Percentiles rank a stretch among this genome's conserved stretches.
Evolutionary conservation across 2,888 invertebrate genomes (phyloP).

Genomic region (Steromphala cineraria): DNA sequence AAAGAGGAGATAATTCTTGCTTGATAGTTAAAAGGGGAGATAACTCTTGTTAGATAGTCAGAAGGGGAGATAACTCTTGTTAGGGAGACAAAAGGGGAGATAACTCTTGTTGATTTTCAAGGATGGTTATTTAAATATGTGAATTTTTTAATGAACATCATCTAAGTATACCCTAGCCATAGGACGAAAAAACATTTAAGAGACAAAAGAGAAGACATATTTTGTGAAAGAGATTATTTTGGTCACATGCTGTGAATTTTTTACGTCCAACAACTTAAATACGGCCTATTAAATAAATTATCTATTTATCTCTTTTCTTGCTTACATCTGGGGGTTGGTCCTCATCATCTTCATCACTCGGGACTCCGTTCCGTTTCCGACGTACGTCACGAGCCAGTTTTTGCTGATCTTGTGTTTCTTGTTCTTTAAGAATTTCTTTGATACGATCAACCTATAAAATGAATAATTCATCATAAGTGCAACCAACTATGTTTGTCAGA

Average conservation of each 20-base stretch:
- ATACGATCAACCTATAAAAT: conserved; percentile 77
- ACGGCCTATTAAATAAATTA: background rate
- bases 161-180: conserved; percentile 44
- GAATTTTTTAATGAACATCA: no score
- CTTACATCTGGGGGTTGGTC: background rate
- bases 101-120: no score
- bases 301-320: background rate
- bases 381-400: conserved; percentile 11
- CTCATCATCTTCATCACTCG: background rate
- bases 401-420: conserved; percentile 57
- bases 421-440: conserved; percentile 76
- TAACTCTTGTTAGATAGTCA: no score
- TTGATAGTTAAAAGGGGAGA: no score
- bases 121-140: no score
- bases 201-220: no score
- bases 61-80: background rate
- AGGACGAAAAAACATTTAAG: no score
- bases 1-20: no score
- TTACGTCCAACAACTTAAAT: background rate
- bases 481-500: no score
- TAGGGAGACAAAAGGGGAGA: background rate
- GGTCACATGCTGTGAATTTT: background rate
- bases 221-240: no score
- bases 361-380: background rate
- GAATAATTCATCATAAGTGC: no score